These are phyloP conservation scores for Sphecodes monilicornis DNA, from an alignment of 2,888 invertebrate species.

Conservation along the genomic window DNA sequence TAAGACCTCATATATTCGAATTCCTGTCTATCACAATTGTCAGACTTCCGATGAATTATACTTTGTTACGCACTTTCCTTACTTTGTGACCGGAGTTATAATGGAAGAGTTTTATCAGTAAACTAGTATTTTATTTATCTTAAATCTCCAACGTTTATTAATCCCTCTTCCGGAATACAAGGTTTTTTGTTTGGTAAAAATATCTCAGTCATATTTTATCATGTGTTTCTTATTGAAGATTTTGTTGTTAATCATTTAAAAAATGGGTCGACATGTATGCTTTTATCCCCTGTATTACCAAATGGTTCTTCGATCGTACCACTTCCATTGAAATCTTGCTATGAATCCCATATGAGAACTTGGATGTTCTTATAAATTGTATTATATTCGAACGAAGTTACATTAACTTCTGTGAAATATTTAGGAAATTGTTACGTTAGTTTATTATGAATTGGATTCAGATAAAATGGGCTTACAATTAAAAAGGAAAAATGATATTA, in stretches of 20 bases:
- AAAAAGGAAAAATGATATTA: not conserved
- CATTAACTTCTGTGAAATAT: not conserved
- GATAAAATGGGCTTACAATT: not conserved
- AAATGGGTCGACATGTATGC: no score
- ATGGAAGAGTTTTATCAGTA: no score
- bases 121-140: no score
- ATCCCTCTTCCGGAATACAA: no score
- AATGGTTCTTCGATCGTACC: not conserved
- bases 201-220: not conserved
- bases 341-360: not conserved
- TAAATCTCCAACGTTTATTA: no score
- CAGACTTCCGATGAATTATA: no score
- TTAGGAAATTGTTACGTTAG: not conserved
- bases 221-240: not conserved
- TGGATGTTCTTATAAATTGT: not conserved
- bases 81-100: no score
- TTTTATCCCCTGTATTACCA: not conserved
- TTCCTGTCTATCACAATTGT: no score
- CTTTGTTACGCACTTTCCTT: no score
- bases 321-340: not conserved
- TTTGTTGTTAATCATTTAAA: not conserved
- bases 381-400: not conserved
- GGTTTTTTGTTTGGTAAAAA: not conserved
- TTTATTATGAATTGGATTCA: not conserved
- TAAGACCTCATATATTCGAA: no score